A percentile compares a stretch with the other conserved stretches of the same genome.
Evolutionary conservation across 2,888 invertebrate genomes (phyloP).

Genomic region (Aricia artaxerxes): DNA sequence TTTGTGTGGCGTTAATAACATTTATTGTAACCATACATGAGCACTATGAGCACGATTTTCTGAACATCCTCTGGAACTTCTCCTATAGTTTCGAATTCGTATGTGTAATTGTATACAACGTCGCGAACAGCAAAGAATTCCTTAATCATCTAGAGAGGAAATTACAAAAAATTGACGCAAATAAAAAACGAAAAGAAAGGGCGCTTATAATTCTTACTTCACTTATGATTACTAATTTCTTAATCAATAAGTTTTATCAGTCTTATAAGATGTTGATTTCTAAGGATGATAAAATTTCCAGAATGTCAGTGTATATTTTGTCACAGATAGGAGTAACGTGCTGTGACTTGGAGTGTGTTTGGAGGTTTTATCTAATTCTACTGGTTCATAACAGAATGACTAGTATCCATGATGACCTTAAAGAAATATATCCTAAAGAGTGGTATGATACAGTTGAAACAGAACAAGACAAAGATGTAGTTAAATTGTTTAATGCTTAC

Average conservation of each 20-base stretch:
- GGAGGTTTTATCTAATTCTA: neutral
- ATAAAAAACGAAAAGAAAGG: neutral
- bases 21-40: neutral
- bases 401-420: neutral
- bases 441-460: neutral
- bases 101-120: neutral
- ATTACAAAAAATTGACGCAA: neutral
- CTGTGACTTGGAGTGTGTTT: slow-evolving; percentile 12
- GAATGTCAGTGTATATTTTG: neutral
- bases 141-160: neutral
- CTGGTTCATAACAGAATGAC: neutral
- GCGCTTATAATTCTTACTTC: neutral
- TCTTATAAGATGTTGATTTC: neutral
- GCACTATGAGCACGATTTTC: neutral
- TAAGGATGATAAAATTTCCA: neutral
- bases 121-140: neutral
- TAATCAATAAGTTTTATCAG: neutral
- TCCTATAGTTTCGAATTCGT: slow-evolving; percentile 3
- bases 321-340: neutral
- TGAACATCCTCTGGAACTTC: neutral
- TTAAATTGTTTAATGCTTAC: neutral
- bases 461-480: neutral
- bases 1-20: neutral
- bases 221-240: neutral
- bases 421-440: slow-evolving; percentile 4